Evolutionary conservation across 1,140 invertebrate species (phyloP), one percentile per base, ranked within the genome.

Genomic region (Bicyclus anynana): DNA sequence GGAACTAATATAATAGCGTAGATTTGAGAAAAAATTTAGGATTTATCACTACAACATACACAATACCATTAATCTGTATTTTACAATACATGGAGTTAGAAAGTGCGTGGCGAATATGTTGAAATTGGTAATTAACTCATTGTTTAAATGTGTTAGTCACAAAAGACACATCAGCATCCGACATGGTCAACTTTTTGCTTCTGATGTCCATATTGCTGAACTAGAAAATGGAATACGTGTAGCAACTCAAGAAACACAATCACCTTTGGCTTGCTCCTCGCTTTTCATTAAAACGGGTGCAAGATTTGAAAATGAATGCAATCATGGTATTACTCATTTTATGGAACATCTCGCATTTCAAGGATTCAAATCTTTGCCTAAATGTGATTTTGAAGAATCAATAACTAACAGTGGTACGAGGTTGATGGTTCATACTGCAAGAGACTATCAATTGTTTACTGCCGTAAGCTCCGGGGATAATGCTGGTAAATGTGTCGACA

Each of bases 321-420:
- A 92, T 72, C 95, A 95, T 85, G 94, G 94, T 33, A 92, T 93
- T 9, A 93, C 93, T 6, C 94, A 95, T 80, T 95, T 95, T 67
- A 83, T 96, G 18, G 94, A 96, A 74, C 94, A 95, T 70, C 94
- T 96, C 93, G 92, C 93, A 5, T 96, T 93, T 70, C 95, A 94
- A 87, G 94, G 94, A 16, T 95, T 94, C 40, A 72, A 79, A 1
- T 92, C 91, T 56, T 74, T 94, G 55, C 89, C 90, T 4, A 92
- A 93, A 75, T 89, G 84, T 26, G 81, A 91, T 42, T 68, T 96
- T 16, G 93, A 95, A 77, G 76, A 94, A 5, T 91, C 92, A 74
- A 90, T 95, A 5, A 91, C 93, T 65, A 92, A 92, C 63, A 93
- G 94, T 88, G 94, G 94, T 17, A 92, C 92, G 26, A 94, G 94